Conservation (phyloP, 2,113 vertebrate species). For the Phalacrocorax carbo region DNA sequence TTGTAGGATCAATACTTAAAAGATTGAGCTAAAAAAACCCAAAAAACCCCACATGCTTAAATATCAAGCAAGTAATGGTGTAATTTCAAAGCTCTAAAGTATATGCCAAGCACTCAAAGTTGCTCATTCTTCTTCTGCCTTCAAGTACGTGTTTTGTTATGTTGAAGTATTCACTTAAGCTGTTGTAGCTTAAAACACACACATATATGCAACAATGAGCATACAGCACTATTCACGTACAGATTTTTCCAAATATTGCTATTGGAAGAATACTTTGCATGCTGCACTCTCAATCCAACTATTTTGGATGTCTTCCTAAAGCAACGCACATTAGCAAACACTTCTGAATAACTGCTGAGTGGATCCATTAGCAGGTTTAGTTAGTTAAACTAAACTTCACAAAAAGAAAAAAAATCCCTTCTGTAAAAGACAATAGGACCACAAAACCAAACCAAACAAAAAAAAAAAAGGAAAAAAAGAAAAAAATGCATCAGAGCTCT, state of each 20-base stretch:
- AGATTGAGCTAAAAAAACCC: not conserved
- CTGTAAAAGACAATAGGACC: conserved; percentile 11
- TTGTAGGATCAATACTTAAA: not conserved
- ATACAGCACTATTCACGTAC: conserved; percentile 29
- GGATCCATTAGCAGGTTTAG: not conserved
- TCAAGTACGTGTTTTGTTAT: not conserved
- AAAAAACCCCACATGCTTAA: not conserved
- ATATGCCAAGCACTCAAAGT: not conserved
- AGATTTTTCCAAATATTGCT: conserved; percentile 50
- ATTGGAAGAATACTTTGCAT: conserved; percentile 58
- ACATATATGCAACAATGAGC: conserved; percentile 57
- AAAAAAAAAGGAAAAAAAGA: not conserved
- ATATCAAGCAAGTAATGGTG: not conserved
- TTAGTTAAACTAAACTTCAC: not conserved
- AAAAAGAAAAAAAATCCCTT: not conserved
- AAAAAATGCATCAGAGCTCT: conserved; percentile 47
- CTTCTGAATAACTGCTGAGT: not conserved
- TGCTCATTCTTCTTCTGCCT: not conserved
- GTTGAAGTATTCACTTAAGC: not conserved
- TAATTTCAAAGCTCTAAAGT: not conserved
- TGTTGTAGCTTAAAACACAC: not conserved
- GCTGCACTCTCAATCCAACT: conserved; percentile 31
- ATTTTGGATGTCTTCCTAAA: conserved; percentile 23
- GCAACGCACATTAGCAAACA: conserved; percentile 34
- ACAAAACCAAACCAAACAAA: not conserved